These are phyloP conservation scores for Scolopax mira DNA, from an alignment of 2,113 vertebrate genomes.

Conservation along the genomic window DNA sequence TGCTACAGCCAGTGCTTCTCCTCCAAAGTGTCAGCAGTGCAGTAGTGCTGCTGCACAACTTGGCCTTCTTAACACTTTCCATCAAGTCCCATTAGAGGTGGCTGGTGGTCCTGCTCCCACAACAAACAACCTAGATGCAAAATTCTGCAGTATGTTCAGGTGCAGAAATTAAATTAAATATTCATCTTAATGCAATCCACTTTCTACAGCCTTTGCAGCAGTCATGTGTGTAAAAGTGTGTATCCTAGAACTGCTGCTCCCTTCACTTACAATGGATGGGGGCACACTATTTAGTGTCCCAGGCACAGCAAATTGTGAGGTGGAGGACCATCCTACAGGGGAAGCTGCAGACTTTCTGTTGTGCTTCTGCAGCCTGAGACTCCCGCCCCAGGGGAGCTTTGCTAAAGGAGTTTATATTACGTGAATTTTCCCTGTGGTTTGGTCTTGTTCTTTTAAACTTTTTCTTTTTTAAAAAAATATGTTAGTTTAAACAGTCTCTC, in stretches of 20 bases:
- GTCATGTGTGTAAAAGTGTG: neutral
- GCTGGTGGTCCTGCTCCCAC: neutral
- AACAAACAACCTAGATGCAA: neutral
- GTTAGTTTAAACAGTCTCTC: constrained; percentile 16
- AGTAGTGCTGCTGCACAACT: neutral
- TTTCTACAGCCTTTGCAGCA: neutral
- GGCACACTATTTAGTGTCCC: neutral
- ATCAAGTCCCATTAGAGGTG: neutral
- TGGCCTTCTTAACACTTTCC: neutral
- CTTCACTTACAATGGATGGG: neutral
- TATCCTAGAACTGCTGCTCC: neutral
- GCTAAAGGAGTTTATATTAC: neutral
- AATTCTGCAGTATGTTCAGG: neutral
- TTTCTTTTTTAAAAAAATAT: neutral
- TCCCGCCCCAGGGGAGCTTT: neutral
- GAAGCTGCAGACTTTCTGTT: neutral
- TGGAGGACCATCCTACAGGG: neutral
- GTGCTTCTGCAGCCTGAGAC: neutral
- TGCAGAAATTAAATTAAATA: neutral
- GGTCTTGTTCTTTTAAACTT: neutral
- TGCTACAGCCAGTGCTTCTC: neutral
- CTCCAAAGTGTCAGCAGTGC: neutral
- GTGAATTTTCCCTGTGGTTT: neutral
- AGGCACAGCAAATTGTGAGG: neutral
- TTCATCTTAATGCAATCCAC: neutral